Conservation (phyloP, 1,140 invertebrate species). For the Drosophila suzukii region DNA sequence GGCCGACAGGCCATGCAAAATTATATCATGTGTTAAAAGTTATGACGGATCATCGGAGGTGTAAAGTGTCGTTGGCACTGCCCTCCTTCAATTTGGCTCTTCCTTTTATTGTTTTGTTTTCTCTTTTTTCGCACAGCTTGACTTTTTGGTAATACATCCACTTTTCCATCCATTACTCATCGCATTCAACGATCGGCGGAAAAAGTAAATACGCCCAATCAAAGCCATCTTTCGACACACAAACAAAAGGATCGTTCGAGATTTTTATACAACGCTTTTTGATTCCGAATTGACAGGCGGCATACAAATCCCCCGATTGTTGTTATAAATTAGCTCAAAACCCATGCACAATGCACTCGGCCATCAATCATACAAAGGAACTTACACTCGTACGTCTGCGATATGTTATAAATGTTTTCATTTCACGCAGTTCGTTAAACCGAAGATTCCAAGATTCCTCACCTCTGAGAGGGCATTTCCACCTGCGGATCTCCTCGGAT, state of each 20-base stretch:
- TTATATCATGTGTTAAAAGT: constrained; percentile 83
- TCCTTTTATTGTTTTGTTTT: constrained; percentile 33
- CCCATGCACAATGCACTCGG: constrained; percentile 65
- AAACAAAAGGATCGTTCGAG: constrained; percentile 73
- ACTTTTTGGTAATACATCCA: constrained; percentile 58
- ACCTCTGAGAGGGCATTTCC: constrained; percentile 23
- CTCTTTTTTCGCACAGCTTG: constrained; percentile 74
- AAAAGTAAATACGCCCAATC: constrained; percentile 66
- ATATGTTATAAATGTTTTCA: constrained; percentile 49
- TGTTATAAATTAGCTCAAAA: constrained; percentile 81
- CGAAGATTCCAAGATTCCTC: constrained; percentile 39
- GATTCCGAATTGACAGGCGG: constrained; percentile 76
- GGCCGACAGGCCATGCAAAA: constrained; percentile 77
- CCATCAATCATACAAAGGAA: constrained; percentile 66
- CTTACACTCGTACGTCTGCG: constrained; percentile 7
- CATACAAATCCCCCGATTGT: constrained; percentile 76
- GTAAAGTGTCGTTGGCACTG: constrained; percentile 73
- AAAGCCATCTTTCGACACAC: constrained; percentile 46
- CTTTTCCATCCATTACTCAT: constrained; percentile 77
- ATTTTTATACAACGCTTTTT: constrained; percentile 56
- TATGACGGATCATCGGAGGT: constrained; percentile 81
- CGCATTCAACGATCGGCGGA: constrained; percentile 74
- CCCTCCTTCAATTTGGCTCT: constrained; percentile 46
- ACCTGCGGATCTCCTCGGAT: constrained; percentile 45
- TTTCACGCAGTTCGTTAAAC: constrained; percentile 67